A percentile compares a stretch with the other conserved stretches of the same genome.
Evolutionary conservation across 2,113 vertebrate species (phyloP).

Genomic region (Syngnathus floridae): DNA sequence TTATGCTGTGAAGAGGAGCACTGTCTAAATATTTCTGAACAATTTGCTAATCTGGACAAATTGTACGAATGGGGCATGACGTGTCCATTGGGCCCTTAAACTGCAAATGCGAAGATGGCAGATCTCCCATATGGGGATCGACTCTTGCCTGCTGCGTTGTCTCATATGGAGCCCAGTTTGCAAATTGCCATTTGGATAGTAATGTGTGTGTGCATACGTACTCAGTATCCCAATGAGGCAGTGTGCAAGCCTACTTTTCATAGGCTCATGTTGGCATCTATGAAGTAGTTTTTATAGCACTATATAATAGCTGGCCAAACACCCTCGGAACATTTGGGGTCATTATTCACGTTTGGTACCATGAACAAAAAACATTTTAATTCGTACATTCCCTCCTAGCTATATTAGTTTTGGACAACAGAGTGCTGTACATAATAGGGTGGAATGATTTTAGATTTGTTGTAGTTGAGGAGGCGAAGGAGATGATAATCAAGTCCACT

Average conservation of each 20-base stretch:
- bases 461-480: neutral
- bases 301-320: neutral
- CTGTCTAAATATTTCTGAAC: conserved; percentile 28
- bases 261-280: neutral
- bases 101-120: neutral
- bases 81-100: conserved; percentile 18
- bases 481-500: neutral
- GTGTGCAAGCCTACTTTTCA: conserved; percentile 4
- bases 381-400: neutral
- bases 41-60: conserved; percentile 37
- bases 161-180: neutral
- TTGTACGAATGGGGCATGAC: conserved; percentile 12
- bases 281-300: neutral
- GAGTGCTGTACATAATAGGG: neutral
- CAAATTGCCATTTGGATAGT: conserved; percentile 2
- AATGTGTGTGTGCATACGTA: neutral
- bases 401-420: neutral
- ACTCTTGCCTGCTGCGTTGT: neutral
- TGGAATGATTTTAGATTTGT: neutral
- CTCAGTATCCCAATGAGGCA: neutral
- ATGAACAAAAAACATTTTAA: neutral
- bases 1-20: conserved; percentile 21
- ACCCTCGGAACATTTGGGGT: neutral
- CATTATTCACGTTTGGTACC: neutral
- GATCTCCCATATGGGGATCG: neutral